Evolutionary conservation across 2,888 invertebrate genomes (phyloP).

Genomic region (Pyrrhia umbra): DNA sequence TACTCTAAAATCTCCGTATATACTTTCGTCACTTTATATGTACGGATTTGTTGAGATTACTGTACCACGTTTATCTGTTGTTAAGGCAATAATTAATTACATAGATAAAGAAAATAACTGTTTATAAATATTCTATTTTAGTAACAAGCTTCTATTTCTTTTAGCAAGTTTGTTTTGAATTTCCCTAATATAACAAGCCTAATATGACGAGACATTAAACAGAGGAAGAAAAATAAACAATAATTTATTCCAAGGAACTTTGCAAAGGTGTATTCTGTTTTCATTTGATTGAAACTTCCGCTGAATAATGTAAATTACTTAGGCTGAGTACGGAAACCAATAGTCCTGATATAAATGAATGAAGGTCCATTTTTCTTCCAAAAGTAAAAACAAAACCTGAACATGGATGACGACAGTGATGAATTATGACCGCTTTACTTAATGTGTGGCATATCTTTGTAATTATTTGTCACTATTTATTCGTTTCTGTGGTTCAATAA

Average conservation of each 20-base stretch:
- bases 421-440: no score
- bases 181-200: conserved; percentile 14
- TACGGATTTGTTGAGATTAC: neutral
- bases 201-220: conserved; percentile 34
- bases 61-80: neutral
- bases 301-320: conserved; percentile 27
- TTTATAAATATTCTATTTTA: conserved; percentile 1
- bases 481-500: no score
- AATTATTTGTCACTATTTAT: no score
- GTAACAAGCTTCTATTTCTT: conserved; percentile 12
- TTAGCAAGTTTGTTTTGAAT: conserved; percentile 13
- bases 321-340: conserved; percentile 18
- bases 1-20: no score
- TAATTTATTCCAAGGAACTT: conserved; percentile 24
- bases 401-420: neutral
- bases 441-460: no score
- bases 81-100: neutral
- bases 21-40: neutral
- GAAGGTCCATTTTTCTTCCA: conserved; percentile 12
- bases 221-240: conserved; percentile 32
- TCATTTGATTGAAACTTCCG: conserved; percentile 31
- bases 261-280: conserved; percentile 19
- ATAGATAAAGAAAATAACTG: neutral
- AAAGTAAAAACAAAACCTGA: conserved; percentile 28
- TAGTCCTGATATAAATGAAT: conserved; percentile 18